These are phyloP conservation scores for Plecotus auritus DNA, from an alignment of 2,113 vertebrate species.

Conservation along the genomic window DNA sequence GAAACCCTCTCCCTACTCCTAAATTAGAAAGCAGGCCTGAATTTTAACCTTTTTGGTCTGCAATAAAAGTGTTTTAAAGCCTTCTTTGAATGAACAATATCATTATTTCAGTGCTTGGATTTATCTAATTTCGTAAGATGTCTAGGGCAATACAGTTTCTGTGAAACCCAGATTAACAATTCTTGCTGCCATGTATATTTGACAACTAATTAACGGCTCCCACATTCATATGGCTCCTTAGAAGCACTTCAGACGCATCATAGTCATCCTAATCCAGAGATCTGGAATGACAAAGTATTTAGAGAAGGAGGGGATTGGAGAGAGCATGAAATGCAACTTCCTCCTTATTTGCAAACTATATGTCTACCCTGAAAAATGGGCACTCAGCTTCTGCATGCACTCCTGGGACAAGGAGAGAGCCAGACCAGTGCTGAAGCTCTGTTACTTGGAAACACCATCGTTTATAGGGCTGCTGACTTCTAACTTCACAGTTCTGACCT, in stretches of 20 bases:
- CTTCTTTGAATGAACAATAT: slow-evolving; percentile 69
- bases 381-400: background rate
- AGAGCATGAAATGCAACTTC: background rate
- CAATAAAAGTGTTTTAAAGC: slow-evolving; percentile 68
- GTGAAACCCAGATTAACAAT: slow-evolving; percentile 50
- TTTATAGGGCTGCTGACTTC: background rate
- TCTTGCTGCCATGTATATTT: background rate
- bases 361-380: background rate
- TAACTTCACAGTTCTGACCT: background rate
- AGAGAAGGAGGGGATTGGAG: background rate
- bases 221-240: background rate
- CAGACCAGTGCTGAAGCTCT: background rate
- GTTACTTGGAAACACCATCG: background rate
- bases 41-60: slow-evolving; percentile 66
- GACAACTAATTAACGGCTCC: background rate
- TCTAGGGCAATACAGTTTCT: slow-evolving; percentile 39
- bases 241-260: background rate
- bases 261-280: background rate
- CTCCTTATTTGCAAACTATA: background rate
- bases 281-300: background rate
- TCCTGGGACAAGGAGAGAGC: background rate
- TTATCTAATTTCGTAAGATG: slow-evolving; percentile 73
- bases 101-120: slow-evolving; percentile 75
- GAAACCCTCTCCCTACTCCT: slow-evolving; percentile 54
- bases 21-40: slow-evolving; percentile 61